Percentiles rank a stretch among this genome's conserved stretches.
Conservation (phyloP, 2,113 vertebrate genomes). For the Poeciliopsis occidentalis region DNA sequence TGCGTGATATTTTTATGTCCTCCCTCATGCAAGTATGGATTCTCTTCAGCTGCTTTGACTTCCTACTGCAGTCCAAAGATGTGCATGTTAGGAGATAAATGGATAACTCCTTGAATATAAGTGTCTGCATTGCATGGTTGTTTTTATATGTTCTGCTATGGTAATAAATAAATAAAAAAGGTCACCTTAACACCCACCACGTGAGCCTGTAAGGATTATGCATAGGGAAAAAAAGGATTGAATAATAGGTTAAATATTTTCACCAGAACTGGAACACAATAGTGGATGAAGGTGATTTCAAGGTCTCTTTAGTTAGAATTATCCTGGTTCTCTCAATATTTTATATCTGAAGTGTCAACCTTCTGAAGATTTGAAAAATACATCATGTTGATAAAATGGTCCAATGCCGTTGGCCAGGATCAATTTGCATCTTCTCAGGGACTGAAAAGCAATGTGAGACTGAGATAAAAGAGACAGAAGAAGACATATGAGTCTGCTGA, state of each 20-base stretch:
- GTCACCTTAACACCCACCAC: no score
- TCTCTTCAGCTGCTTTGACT: no score
- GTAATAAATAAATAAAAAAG: no score
- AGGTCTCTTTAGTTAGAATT: constrained; percentile 2
- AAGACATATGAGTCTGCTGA: constrained; percentile 22
- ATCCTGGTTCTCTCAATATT: constrained; percentile 18
- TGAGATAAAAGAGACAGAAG: constrained; percentile 32
- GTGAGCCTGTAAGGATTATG: background rate
- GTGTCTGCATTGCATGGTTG: no score
- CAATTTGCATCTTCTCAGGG: constrained; percentile 61
- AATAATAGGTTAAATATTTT: background rate
- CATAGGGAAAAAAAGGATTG: background rate
- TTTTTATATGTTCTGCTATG: no score
- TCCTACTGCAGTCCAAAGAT: no score
- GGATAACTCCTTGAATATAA: no score
- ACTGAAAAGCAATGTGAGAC: constrained; percentile 38
- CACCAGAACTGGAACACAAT: background rate
- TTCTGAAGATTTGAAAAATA: constrained; percentile 41
- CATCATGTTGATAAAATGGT: constrained; percentile 72
- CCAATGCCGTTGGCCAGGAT: constrained; percentile 49
- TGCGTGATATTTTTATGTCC: no score
- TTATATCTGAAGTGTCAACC: constrained; percentile 29
- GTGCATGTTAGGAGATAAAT: no score
- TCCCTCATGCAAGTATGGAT: no score
- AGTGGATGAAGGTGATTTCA: background rate